phyloP scores from a whole-genome alignment of 37 sponge, comb jelly and placozoan genomes.

The Ianthella basta region DNA sequence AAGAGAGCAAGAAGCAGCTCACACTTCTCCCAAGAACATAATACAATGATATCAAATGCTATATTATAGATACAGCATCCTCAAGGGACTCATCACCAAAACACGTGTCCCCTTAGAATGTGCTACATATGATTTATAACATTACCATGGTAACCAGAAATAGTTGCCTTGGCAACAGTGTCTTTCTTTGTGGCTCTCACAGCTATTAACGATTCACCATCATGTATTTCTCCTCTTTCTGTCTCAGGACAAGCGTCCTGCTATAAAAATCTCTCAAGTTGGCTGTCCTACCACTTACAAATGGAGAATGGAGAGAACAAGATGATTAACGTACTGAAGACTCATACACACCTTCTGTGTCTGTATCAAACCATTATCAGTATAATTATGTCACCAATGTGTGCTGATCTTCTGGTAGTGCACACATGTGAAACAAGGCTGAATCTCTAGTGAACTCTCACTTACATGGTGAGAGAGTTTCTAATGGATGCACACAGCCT shows the following conservation, averaged over 20 bases:
- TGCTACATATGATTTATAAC: too few relatives aligned
- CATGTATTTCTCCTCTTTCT: background rate
- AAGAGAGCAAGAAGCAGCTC: background rate
- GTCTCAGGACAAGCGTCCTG: background rate
- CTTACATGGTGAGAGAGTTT: background rate
- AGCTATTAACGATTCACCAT: background rate
- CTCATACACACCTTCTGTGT: too few relatives aligned
- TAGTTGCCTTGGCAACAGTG: too few relatives aligned
- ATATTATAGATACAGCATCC: too few relatives aligned
- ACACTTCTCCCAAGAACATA: too few relatives aligned
- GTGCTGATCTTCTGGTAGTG: background rate
- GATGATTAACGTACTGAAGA: conserved; percentile 18
- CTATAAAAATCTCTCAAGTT: conserved; percentile 10
- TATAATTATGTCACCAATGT: too few relatives aligned
- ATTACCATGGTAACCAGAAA: too few relatives aligned
- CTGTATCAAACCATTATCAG: too few relatives aligned
- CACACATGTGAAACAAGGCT: background rate
- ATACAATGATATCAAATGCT: too few relatives aligned
- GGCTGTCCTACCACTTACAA: conserved; percentile 45
- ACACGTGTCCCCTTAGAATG: too few relatives aligned
- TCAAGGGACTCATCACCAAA: too few relatives aligned
- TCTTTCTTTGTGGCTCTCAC: background rate
- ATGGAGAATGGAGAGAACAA: conserved; percentile 73
- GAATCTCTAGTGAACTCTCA: too few relatives aligned
- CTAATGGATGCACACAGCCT: background rate